Evolutionary conservation across 2,113 vertebrate species (phyloP), one percentile per base, ranked within the genome.

Genomic region (Amblyornis subalaris): DNA sequence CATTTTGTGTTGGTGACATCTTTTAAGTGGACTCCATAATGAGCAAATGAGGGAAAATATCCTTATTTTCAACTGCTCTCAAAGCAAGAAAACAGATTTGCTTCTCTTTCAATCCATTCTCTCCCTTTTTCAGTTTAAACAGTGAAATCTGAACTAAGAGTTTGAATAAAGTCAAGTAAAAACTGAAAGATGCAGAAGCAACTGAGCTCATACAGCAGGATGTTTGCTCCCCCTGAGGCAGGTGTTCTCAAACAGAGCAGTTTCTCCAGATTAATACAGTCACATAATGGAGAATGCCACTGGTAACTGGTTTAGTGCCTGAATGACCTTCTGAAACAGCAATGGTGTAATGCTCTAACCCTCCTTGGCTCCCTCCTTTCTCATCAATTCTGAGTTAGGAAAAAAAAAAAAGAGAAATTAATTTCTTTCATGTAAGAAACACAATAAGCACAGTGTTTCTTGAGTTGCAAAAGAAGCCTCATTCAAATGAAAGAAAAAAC

Each of bases 1-100:
- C 93, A 95, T 93, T 96, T 95, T 93, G 80, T 91, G 96, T 95
- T 97, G 96, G 95, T 97, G 96, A 96, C 96, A 97, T 97, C 94
- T 97, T 97, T 96, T 90, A 98, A 97, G 96, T 94, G 86, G 92
- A 94, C 87, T 96, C 91, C 79, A 91, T 19, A 72, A 80, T 96
- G 94, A 97, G 97, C 95, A 97, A 97, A 89, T 93, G 77, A 77
- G 57, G 25, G 58, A 89, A 94, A 92, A 96, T 94, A 92, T 86
- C 90, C 94, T 96, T 93, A 95, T 85, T 92, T 95, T 97, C 95
- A 96, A 72, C 10, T 82, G 55, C 47, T 95, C 85, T 94, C 76
- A 71, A 90, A 93, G 87, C 53, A 88, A 95, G 66, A 93, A 97
- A 96, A 86, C 22, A 95, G 38, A 89, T 81, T 91, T 64, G 12